Evolutionary conservation across 2,888 invertebrate species (phyloP).

Genomic region (Sthenelais limicola): DNA sequence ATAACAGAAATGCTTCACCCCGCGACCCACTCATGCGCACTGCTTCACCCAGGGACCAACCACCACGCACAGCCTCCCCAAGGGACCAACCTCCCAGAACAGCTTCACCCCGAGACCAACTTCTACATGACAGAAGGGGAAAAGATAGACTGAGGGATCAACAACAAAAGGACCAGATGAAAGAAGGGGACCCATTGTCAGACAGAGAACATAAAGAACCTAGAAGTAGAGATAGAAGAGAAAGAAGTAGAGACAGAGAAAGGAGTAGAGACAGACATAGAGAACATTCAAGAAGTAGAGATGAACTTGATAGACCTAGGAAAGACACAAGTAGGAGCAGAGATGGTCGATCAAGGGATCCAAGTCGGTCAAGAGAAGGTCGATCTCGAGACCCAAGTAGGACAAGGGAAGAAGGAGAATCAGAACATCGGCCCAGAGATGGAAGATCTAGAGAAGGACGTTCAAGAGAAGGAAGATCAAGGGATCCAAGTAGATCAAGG

Average conservation of each 20-base stretch:
- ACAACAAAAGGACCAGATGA: background rate
- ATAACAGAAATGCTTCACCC: background rate
- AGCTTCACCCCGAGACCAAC: slow-evolving; percentile 5
- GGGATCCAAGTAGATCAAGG: slow-evolving; percentile 4
- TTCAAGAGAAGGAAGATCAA: background rate
- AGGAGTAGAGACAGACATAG: background rate
- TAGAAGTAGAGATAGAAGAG: background rate
- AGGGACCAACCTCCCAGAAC: slow-evolving; percentile 5
- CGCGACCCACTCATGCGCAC: background rate
- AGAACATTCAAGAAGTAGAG: slow-evolving; percentile 2
- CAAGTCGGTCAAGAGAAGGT: background rate
- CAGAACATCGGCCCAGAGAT: slow-evolving; percentile 16
- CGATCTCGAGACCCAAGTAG: slow-evolving; percentile 17
- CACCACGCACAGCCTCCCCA: slow-evolving; percentile 18
- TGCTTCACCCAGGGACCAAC: slow-evolving; percentile 30
- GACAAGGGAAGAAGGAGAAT: background rate
- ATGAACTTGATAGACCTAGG: background rate
- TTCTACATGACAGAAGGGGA: slow-evolving; percentile 2
- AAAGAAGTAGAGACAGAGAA: background rate
- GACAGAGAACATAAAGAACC: background rate
- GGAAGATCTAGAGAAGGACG: slow-evolving; percentile 3
- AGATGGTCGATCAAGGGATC: background rate
- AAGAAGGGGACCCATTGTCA: slow-evolving; percentile 3
- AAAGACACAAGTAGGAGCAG: no score
- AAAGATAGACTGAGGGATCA: background rate